Evolutionary conservation across 2,797 vertebrate genomes (phyloP).

Genomic region (Pseudocheirus occidentalis): DNA sequence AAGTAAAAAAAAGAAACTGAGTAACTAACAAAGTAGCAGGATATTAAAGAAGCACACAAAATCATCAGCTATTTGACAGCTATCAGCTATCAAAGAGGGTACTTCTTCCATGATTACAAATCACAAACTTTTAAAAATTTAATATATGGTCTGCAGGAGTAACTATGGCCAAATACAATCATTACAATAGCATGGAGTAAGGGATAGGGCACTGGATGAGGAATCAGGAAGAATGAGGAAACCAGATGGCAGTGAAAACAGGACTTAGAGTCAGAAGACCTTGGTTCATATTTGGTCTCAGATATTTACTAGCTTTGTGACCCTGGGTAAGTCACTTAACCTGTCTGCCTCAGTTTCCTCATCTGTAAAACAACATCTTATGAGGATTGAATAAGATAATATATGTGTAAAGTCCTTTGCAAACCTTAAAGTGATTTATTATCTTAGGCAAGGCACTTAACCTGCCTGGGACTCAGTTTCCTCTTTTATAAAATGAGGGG

Average conservation of each 20-base stretch:
- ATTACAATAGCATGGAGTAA: not conserved
- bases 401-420: too few species aligned
- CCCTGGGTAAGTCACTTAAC: not conserved
- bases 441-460: too few species aligned
- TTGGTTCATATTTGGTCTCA: not conserved
- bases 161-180: not conserved
- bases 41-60: not conserved
- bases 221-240: not conserved
- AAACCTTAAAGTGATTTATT: too few species aligned
- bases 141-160: not conserved
- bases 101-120: not conserved
- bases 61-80: not conserved
- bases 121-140: not conserved
- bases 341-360: not conserved
- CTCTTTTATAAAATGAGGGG: not conserved
- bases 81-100: not conserved
- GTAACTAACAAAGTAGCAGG: not conserved
- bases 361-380: not conserved
- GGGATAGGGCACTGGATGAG: not conserved
- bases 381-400: too few species aligned
- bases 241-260: not conserved
- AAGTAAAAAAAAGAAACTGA: not conserved
- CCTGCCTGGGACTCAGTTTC: too few species aligned
- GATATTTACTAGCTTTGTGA: too few species aligned
- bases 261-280: not conserved